Evolutionary conservation across 2,888 invertebrate genomes (phyloP).

Genomic region (Eilema griseolum): DNA sequence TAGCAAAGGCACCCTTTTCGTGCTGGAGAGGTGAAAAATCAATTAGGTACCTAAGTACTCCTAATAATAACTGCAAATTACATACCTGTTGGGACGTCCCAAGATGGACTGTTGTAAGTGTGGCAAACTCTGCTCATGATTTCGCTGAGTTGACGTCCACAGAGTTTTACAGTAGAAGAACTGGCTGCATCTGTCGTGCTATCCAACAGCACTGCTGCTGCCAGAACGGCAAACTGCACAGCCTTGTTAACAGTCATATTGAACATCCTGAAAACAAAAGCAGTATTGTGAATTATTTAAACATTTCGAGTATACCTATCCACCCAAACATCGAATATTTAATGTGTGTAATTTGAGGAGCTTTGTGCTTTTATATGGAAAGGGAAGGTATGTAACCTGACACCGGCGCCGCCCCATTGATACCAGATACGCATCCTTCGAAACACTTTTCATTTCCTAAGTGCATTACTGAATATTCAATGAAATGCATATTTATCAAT

Average conservation of each 20-base stretch:
- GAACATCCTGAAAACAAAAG: constrained; percentile 48
- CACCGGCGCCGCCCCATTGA: constrained; percentile 71
- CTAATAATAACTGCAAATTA: not conserved
- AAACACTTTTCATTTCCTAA: constrained; percentile 82
- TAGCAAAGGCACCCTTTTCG: too few relatives aligned
- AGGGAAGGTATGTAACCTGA: constrained; percentile 79
- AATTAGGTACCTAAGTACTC: too few relatives aligned
- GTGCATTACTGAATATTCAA: constrained; percentile 62
- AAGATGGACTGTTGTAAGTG: constrained; percentile 79
- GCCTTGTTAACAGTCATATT: constrained; percentile 71
- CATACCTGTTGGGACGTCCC: constrained; percentile 79
- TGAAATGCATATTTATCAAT: constrained; percentile 69
- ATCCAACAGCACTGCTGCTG: constrained; percentile 67
- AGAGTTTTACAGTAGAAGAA: constrained; percentile 70
- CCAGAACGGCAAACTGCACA: constrained; percentile 66
- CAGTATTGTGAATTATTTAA: constrained; percentile 17
- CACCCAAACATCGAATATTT: constrained; percentile 22
- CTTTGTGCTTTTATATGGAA: constrained; percentile 76
- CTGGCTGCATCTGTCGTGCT: constrained; percentile 66
- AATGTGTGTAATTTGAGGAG: constrained; percentile 76
- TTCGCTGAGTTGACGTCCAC: constrained; percentile 78
- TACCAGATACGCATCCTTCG: constrained; percentile 66
- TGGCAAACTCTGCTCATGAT: constrained; percentile 80
- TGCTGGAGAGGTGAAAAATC: too few relatives aligned
- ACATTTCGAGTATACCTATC: constrained; percentile 13